Conservation (phyloP, 2,113 vertebrate genomes). For the Rhinolophus ferrumequinum region DNA sequence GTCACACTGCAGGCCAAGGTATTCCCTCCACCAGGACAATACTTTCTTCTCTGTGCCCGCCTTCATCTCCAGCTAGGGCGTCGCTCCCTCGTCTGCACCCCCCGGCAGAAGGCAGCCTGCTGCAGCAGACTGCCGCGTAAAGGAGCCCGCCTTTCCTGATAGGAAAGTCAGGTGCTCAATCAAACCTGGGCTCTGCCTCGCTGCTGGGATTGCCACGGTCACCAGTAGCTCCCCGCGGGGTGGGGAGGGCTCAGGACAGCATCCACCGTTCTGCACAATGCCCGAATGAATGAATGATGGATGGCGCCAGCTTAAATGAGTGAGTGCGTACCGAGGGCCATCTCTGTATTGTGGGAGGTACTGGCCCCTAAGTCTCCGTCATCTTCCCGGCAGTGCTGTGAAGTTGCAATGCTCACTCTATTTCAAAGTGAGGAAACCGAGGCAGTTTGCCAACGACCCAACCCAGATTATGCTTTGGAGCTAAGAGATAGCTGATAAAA, state of each 20-base stretch:
- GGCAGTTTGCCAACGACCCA: neutral
- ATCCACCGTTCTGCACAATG: accelerated
- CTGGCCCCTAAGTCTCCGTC: neutral
- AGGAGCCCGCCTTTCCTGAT: neutral
- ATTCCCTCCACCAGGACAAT: neutral
- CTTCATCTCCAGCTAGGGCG: too few species aligned
- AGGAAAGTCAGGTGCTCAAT: neutral
- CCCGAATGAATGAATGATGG: neutral
- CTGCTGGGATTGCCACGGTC: neutral
- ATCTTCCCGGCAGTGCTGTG: neutral
- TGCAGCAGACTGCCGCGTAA: accelerated
- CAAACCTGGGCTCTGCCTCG: neutral
- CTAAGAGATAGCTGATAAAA: neutral
- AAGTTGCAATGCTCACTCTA: neutral
- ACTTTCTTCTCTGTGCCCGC: neutral
- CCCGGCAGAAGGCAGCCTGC: neutral
- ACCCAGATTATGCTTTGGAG: neutral
- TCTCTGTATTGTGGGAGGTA: neutral
- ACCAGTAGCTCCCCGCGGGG: neutral
- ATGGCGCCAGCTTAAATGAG: neutral
- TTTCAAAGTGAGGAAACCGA: neutral
- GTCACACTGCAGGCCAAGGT: neutral
- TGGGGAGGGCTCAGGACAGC: neutral
- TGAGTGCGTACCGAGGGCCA: neutral
- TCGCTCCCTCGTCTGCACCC: too few species aligned